These are phyloP conservation scores for Mixornis gularis DNA, from an alignment of 2,113 vertebrate species.

Conservation along the genomic window DNA sequence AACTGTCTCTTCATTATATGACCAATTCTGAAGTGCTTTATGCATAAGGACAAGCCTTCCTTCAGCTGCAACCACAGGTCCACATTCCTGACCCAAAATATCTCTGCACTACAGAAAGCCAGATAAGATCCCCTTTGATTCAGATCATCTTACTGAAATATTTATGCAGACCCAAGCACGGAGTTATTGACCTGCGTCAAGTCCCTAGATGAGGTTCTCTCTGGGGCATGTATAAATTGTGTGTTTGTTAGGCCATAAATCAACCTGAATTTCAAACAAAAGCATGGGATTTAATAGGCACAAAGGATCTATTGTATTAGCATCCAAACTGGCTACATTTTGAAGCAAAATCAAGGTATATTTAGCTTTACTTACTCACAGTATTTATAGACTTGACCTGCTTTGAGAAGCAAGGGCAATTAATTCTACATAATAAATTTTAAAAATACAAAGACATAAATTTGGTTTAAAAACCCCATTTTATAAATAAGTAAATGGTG, in stretches of 20 bases:
- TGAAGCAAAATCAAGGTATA: background rate
- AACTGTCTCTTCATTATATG: background rate
- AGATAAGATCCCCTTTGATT: background rate
- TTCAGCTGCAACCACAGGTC: background rate
- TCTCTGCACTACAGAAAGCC: background rate
- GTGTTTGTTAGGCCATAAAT: background rate
- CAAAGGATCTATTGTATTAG: background rate
- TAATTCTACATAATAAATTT: background rate
- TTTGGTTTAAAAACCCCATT: background rate
- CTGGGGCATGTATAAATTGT: background rate
- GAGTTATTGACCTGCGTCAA: background rate
- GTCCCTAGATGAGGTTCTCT: background rate
- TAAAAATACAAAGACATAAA: background rate
- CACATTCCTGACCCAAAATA: background rate
- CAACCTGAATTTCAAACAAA: slow-evolving; percentile 19
- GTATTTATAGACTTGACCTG: background rate
- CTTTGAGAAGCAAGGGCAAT: background rate
- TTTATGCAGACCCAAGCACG: background rate
- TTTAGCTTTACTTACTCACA: background rate
- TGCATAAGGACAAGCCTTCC: background rate
- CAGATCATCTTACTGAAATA: background rate
- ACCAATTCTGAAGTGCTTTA: background rate
- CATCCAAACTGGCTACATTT: background rate
- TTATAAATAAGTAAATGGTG: slow-evolving; percentile 1
- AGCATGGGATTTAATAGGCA: background rate